Base-by-base conservation (phyloP, 1,140 invertebrate genomes). In the Apis cerana region DNA sequence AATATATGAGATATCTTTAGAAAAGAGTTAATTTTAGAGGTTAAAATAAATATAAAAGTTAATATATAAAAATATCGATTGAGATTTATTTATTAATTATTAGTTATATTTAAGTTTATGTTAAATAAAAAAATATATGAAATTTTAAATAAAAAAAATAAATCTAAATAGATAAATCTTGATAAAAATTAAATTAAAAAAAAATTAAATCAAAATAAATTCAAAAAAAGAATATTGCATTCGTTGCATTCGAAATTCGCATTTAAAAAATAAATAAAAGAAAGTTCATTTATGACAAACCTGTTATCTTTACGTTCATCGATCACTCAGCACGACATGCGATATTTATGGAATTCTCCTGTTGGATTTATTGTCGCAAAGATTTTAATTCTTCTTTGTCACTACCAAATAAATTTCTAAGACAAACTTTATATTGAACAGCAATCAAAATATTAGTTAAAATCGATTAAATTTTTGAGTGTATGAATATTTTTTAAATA, bases 261-360 rank as follows among this genome's bases (percentile, higher is more conserved):
- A n/a, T 17, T 19, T 21, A 23, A 15, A 10, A 10, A 48, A 15
- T 19, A 62, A 27, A 43, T 68, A 68, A 82, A 82, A 65, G 62
- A 64, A 67, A 68, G 72, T 82, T 82, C 80, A 76, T 75, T 88
- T 85, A 87, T 83, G 86, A 87, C 86, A 80, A 80, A 87, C 83
- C 69, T 84, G 86, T 79, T 81, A 75, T 87, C 81, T 81, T 82
- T 59, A 71, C 81, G 76, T 78, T 84, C 86, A 87, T 87, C 86
- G 82, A 88, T 88, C 86, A 88, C 74, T 75, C 58, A 61, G 54
- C 74, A 70, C 81, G 75, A 75, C 76, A 74, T 23, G 71, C 72
- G 86, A 87, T 85, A 84, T 83, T 84, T 88, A 87, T 75, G 85
- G 62, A 86, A 84, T 87, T 84, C 83, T 67, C 58, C 54, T 77